Percentiles rank a stretch among this genome's conserved stretches.
These are phyloP conservation scores for Venustoraphidia nigricollis DNA, from an alignment of 2,888 invertebrate genomes.

Conservation along the genomic window DNA sequence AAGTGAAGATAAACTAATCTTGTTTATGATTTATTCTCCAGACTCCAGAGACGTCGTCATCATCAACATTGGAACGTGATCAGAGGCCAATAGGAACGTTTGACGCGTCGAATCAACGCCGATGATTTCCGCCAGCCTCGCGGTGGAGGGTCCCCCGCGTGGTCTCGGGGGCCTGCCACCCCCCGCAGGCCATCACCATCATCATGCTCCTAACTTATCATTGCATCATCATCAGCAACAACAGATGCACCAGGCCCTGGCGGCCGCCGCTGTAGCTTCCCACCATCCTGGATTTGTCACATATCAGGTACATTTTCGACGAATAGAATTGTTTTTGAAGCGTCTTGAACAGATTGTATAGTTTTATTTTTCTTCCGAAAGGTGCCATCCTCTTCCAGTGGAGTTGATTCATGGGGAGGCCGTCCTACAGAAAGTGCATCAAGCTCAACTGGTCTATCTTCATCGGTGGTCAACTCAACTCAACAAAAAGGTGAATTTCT, in stretches of 20 bases:
- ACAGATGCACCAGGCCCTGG: too few relatives aligned
- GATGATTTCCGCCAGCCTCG: slow-evolving; percentile 52
- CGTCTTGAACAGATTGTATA: too few relatives aligned
- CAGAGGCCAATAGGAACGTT: slow-evolving; percentile 24
- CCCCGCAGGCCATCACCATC: slow-evolving; percentile 40
- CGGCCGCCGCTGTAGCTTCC: background rate
- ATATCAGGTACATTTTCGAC: too few relatives aligned
- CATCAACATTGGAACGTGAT: too few relatives aligned
- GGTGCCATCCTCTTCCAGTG: background rate
- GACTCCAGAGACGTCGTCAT: too few relatives aligned
- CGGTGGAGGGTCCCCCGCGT: slow-evolving; percentile 46
- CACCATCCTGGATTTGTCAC: background rate
- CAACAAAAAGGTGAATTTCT: background rate
- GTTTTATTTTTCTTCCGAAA: too few relatives aligned
- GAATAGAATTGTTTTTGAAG: too few relatives aligned
- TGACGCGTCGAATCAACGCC: slow-evolving; percentile 22
- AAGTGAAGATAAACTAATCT: too few relatives aligned
- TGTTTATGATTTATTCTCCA: too few relatives aligned
- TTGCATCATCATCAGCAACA: too few relatives aligned
- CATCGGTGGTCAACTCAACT: background rate
- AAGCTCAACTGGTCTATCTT: background rate
- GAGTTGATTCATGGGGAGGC: background rate
- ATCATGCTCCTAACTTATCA: slow-evolving; percentile 15
- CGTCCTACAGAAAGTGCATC: background rate
- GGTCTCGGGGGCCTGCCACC: slow-evolving; percentile 31